phyloP scores from a whole-genome alignment of 2,888 invertebrate species.

The Parnassius apollo region DNA sequence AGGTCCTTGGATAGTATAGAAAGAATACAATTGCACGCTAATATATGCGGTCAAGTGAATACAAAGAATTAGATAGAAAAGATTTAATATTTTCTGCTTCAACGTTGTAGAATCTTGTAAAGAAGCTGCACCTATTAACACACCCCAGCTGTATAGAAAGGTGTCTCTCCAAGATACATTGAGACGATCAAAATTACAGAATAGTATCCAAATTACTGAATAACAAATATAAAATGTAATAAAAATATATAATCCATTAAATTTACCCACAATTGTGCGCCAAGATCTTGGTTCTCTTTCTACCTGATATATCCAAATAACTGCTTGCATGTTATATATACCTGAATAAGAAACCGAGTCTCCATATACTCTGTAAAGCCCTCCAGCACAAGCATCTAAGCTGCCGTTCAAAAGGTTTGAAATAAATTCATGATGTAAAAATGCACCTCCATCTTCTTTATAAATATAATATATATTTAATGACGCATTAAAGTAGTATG shows the following conservation, averaged over 20 bases:
- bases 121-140: constrained; percentile 50
- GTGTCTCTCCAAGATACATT: constrained; percentile 41
- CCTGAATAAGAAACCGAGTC: constrained; percentile 61
- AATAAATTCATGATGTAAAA: constrained; percentile 39
- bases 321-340: constrained; percentile 48
- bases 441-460: constrained; percentile 29
- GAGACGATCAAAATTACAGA: constrained; percentile 45
- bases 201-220: constrained; percentile 47
- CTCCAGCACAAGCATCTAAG: constrained; percentile 60
- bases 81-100: constrained; percentile 59
- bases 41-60: constrained; percentile 55
- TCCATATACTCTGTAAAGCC: constrained; percentile 55
- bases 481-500: constrained; percentile 51
- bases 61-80: constrained; percentile 51
- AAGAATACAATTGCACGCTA: constrained; percentile 57
- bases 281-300: constrained; percentile 51
- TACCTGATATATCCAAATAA: constrained; percentile 56
- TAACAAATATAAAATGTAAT: constrained; percentile 53
- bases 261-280: constrained; percentile 48
- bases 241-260: constrained; percentile 54
- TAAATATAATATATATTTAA: constrained; percentile 48
- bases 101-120: constrained; percentile 46
- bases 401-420: constrained; percentile 52
- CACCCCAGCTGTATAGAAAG: constrained; percentile 55
- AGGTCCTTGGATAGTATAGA: constrained; percentile 55